These are phyloP conservation scores for Whitmania pigra DNA, from an alignment of 1,140 invertebrate genomes.

Conservation along the genomic window DNA sequence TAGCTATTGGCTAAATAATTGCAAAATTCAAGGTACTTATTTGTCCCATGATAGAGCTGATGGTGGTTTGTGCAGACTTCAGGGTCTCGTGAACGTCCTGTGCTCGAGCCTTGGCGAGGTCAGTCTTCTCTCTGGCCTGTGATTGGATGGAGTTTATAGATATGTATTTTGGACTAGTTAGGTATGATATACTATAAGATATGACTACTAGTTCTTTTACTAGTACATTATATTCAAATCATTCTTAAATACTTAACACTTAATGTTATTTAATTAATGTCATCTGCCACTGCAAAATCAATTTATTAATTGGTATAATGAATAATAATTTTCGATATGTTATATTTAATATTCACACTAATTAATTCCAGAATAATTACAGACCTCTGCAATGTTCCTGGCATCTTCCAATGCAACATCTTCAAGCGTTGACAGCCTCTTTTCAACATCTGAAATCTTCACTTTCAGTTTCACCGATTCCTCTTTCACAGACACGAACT, in stretches of 20 bases:
- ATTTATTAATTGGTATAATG: no score
- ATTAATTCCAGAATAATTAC: no score
- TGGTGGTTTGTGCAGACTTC: slow-evolving; percentile 23
- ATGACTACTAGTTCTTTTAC: no score
- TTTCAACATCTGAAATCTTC: slow-evolving; percentile 58
- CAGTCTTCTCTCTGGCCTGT: neutral
- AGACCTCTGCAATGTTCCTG: slow-evolving; percentile 56
- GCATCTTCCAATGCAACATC: slow-evolving; percentile 60
- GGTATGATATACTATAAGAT: no score
- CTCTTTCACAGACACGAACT: slow-evolving; percentile 58
- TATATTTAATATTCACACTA: no score
- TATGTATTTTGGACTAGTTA: no score
- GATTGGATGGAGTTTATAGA: neutral
- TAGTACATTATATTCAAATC: no score
- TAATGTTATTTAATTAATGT: no score
- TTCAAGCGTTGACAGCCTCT: slow-evolving; percentile 57
- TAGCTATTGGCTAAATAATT: neutral
- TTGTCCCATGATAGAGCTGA: slow-evolving; percentile 23
- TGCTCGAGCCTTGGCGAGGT: slow-evolving; percentile 15
- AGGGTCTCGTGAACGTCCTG: slow-evolving; percentile 25
- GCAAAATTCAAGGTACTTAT: slow-evolving; percentile 28
- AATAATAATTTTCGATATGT: no score
- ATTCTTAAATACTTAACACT: no score
- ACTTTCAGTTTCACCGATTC: slow-evolving; percentile 61
- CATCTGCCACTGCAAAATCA: no score